Percentiles rank a stretch among this genome's conserved stretches.
phyloP scores from a whole-genome alignment of 1,140 invertebrate genomes.

The Drosophila yakuba region DNA sequence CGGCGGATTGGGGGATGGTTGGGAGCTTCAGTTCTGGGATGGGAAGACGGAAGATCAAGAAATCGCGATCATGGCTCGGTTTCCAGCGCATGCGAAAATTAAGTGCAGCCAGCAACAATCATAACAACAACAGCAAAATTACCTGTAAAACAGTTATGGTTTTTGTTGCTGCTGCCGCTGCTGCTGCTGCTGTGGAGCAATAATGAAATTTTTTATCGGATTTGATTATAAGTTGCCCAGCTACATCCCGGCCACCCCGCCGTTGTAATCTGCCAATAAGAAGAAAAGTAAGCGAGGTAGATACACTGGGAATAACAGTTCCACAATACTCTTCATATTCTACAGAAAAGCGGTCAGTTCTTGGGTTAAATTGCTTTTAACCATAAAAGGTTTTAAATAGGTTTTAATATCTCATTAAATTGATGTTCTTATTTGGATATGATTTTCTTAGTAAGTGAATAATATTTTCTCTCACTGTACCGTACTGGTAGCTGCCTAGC shows the following conservation, averaged over 20 bases:
- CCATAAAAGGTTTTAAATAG: too few relatives aligned
- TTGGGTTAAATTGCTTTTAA: too few relatives aligned
- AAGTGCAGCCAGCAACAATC: slow-evolving; percentile 79
- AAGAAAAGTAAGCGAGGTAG: slow-evolving; percentile 77
- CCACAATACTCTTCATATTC: background rate
- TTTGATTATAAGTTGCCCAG: slow-evolving; percentile 80
- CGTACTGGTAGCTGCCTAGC: slow-evolving; percentile 43
- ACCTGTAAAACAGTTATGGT: slow-evolving; percentile 81
- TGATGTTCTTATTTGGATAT: too few relatives aligned
- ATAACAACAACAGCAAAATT: slow-evolving; percentile 75
- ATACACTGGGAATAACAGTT: slow-evolving; percentile 2
- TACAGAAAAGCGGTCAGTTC: background rate
- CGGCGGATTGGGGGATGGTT: background rate
- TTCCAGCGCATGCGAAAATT: slow-evolving; percentile 76
- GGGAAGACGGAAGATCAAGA: slow-evolving; percentile 65
- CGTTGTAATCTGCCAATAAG: slow-evolving; percentile 81
- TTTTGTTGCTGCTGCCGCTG: slow-evolving; percentile 35
- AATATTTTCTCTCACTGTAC: slow-evolving; percentile 9
- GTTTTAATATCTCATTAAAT: too few relatives aligned
- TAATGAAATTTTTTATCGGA: slow-evolving; percentile 84
- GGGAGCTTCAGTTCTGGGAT: slow-evolving; percentile 29
- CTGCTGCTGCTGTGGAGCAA: slow-evolving; percentile 69
- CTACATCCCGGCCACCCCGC: slow-evolving; percentile 47
- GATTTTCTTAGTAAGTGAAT: background rate
- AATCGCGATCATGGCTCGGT: slow-evolving; percentile 74